Conservation (phyloP, 1,140 invertebrate genomes). For the Cotesia typhae region DNA sequence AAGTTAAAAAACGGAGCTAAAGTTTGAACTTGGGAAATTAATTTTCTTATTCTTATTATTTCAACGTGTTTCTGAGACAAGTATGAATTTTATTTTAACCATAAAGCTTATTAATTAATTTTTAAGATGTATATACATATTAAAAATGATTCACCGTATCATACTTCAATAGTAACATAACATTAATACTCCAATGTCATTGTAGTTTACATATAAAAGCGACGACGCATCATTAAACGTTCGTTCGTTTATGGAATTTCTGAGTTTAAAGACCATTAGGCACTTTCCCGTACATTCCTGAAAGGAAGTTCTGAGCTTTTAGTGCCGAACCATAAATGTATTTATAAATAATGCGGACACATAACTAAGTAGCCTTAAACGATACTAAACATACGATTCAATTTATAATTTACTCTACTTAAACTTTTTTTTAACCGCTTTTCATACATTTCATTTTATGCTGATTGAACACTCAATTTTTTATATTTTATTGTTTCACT, state of each 20-base stretch:
- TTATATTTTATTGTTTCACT: too few relatives aligned
- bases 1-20: not conserved
- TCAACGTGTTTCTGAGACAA: too few relatives aligned
- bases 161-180: constrained; percentile 17
- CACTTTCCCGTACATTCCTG: constrained; percentile 32
- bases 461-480: too few relatives aligned
- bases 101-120: too few relatives aligned
- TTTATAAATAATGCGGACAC: constrained; percentile 48
- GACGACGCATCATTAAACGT: constrained; percentile 45
- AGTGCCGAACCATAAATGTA: constrained; percentile 48
- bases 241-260: constrained; percentile 48
- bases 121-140: not conserved
- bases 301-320: constrained; percentile 37
- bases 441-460: not conserved
- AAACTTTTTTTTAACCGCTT: not conserved
- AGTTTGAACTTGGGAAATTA: too few relatives aligned
- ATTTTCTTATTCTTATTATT: too few relatives aligned
- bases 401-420: not conserved
- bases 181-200: constrained; percentile 8
- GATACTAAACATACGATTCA: constrained; percentile 3
- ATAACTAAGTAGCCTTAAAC: not conserved
- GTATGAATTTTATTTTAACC: too few relatives aligned
- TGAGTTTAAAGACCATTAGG: constrained; percentile 46
- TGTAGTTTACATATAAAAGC: constrained; percentile 43
- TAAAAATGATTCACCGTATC: not conserved